These are phyloP conservation scores for Gavialis gangeticus DNA, from an alignment of 2,113 vertebrate genomes.

Conservation along the genomic window DNA sequence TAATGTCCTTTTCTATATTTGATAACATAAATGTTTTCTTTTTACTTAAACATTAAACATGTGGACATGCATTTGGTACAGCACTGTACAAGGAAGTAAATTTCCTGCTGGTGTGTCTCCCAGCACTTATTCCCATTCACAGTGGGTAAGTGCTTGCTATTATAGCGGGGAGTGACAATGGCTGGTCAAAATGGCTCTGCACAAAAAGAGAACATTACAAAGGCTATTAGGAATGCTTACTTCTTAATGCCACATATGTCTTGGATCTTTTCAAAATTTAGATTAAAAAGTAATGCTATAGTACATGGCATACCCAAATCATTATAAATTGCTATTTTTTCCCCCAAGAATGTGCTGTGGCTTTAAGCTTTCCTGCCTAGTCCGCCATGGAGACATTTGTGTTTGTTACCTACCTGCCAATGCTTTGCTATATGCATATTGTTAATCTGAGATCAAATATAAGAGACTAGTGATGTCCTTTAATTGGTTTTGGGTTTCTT, in stretches of 20 bases:
- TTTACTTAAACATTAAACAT: background rate
- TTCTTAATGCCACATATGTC: background rate
- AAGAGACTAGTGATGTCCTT: background rate
- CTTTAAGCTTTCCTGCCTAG: background rate
- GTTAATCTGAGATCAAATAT: background rate
- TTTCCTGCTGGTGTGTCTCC: slow-evolving; percentile 21
- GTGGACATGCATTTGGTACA: background rate
- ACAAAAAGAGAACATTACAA: background rate
- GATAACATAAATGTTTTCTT: slow-evolving; percentile 1
- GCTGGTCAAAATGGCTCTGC: background rate
- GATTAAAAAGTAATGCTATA: background rate
- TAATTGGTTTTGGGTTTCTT: background rate
- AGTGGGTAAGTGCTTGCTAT: background rate
- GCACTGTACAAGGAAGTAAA: background rate
- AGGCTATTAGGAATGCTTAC: background rate
- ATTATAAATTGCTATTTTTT: background rate
- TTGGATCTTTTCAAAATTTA: background rate
- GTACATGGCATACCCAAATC: background rate
- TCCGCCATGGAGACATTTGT: background rate
- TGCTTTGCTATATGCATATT: background rate
- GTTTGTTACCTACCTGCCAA: background rate
- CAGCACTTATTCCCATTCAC: background rate
- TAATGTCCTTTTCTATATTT: background rate
- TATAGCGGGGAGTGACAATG: background rate
- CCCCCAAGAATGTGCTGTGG: fast-evolving